Conservation (phyloP, 2,113 vertebrate genomes). For the Cynoglossus semilaevis region DNA sequence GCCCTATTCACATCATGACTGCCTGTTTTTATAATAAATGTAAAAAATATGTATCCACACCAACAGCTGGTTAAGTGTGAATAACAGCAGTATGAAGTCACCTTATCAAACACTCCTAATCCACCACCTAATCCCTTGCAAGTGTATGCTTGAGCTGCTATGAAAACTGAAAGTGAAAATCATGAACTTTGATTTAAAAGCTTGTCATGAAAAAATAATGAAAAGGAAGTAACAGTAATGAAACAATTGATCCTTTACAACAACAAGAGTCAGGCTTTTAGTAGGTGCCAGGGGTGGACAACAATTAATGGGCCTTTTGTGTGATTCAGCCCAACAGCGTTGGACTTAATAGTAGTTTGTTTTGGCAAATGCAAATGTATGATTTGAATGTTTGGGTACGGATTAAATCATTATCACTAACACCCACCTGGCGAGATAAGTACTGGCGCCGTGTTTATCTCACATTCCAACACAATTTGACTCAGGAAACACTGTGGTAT, state of each 20-base stretch:
- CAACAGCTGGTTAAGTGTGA: too few relatives aligned
- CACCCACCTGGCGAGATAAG: slow-evolving; percentile 28
- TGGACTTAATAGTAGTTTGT: slow-evolving; percentile 3
- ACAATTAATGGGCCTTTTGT: slow-evolving; percentile 15
- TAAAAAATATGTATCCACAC: too few relatives aligned
- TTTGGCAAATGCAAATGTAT: slow-evolving; percentile 15
- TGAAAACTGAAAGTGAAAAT: not conserved
- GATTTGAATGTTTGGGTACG: slow-evolving; percentile 28
- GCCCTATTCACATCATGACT: too few relatives aligned
- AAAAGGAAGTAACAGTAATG: not conserved
- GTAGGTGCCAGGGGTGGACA: not conserved
- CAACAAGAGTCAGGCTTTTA: not conserved
- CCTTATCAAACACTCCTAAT: too few relatives aligned
- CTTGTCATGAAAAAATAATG: not conserved
- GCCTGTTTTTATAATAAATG: too few relatives aligned
- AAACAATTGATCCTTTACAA: not conserved
- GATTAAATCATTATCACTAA: slow-evolving; percentile 14
- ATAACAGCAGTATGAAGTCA: too few relatives aligned
- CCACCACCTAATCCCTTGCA: too few relatives aligned
- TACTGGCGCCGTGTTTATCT: not conserved
- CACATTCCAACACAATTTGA: slow-evolving; percentile 1
- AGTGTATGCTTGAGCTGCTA: not conserved
- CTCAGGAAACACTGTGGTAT: not conserved
- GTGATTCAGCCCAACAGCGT: not conserved
- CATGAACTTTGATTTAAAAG: not conserved